These are phyloP conservation scores for Lepidurus arcticus DNA, from an alignment of 1,140 invertebrate genomes.

Conservation along the genomic window DNA sequence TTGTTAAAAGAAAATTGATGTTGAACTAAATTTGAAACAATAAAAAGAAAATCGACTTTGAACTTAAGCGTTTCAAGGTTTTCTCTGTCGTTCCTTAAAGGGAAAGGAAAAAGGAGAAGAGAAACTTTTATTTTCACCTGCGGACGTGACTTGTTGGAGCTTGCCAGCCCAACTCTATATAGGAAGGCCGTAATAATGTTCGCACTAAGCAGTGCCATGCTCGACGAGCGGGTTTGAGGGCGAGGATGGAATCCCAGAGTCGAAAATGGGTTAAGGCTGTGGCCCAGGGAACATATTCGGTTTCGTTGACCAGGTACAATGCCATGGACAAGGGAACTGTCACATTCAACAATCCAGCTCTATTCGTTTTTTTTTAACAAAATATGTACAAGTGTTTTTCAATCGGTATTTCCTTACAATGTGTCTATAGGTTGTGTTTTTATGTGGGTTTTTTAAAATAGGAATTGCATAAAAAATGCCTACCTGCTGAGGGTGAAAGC, in stretches of 20 bases:
- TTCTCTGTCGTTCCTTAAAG: background rate
- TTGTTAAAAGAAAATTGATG: background rate
- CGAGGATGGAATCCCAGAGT: conserved; percentile 59
- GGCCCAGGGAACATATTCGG: conserved; percentile 67
- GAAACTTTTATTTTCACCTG: conserved; percentile 48
- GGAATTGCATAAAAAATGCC: conserved; percentile 27
- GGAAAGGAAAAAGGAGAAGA: background rate
- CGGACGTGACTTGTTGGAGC: conserved; percentile 60
- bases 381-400: background rate
- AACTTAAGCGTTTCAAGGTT: background rate
- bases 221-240: conserved; percentile 59
- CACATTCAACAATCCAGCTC: conserved; percentile 64
- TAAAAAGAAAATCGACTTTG: background rate
- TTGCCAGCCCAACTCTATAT: conserved; percentile 58
- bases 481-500: conserved; percentile 67
- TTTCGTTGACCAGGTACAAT: conserved; percentile 63
- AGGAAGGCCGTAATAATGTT: conserved; percentile 54
- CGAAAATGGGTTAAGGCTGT: conserved; percentile 63
- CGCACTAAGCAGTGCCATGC: conserved; percentile 58
- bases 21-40: background rate
- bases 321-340: conserved; percentile 61
- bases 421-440: no score
- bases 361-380: conserved; percentile 42
- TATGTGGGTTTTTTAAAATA: background rate
- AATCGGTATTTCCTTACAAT: no score